Conservation (phyloP, 2,113 vertebrate genomes). For the Cichladusa arquata region DNA sequence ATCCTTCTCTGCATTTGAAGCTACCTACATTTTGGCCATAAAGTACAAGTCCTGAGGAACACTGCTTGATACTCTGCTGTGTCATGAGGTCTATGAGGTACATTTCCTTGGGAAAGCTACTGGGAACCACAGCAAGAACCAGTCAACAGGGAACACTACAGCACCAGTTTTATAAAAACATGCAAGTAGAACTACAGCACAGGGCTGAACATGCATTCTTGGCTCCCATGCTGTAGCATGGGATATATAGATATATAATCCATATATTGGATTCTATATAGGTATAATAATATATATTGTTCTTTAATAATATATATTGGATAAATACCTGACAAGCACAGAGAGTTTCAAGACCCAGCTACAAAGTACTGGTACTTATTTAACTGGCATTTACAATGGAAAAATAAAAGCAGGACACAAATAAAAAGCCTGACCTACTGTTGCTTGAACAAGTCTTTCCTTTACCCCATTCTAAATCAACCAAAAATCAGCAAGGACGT, state of each 20-base stretch:
- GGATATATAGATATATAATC: too few species aligned
- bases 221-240: neutral
- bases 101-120: neutral
- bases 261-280: too few species aligned
- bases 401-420: neutral
- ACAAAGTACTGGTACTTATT: neutral
- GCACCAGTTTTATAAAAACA: neutral
- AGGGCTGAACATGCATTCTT: neutral
- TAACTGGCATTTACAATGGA: neutral
- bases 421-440: neutral
- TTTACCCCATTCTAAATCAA: neutral
- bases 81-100: neutral
- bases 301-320: neutral
- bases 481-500: neutral
- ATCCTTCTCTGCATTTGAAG: neutral
- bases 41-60: neutral
- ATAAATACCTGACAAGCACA: neutral
- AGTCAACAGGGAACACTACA: neutral
- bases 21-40: neutral
- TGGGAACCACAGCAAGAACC: neutral
- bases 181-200: neutral
- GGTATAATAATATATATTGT: too few species aligned
- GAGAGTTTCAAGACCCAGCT: neutral
- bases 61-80: neutral
- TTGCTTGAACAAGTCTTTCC: neutral